Evolutionary conservation across 2,113 vertebrate species (phyloP).

Genomic region (Hippocampus comes): DNA sequence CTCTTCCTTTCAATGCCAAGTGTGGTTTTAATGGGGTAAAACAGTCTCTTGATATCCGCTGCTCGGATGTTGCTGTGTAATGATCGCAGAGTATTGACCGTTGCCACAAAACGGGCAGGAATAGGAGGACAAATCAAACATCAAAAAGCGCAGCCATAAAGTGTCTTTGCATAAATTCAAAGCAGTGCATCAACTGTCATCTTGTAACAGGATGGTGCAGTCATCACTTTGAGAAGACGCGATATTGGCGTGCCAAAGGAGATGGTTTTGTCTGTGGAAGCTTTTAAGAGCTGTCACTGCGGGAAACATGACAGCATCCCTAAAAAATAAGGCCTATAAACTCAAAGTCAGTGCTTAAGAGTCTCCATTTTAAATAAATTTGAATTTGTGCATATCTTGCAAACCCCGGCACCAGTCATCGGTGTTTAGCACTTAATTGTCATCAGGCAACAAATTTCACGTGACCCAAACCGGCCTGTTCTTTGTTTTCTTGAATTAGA

Average conservation of each 20-base stretch:
- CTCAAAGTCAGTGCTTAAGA: conserved; percentile 67
- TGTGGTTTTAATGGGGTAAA: conserved; percentile 51
- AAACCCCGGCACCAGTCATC: conserved; percentile 45
- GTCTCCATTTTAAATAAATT: conserved; percentile 41
- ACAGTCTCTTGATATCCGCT: conserved; percentile 54
- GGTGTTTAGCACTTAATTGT: conserved; percentile 57
- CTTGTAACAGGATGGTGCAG: conserved; percentile 68
- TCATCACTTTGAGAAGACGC: conserved; percentile 57
- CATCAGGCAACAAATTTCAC: conserved; percentile 47
- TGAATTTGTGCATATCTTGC: conserved; percentile 33
- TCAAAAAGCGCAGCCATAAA: conserved; percentile 48
- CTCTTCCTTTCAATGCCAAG: conserved; percentile 49
- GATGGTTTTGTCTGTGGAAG: conserved; percentile 56
- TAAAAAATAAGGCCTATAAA: conserved; percentile 70
- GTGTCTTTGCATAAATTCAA: conserved; percentile 54
- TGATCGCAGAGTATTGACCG: conserved; percentile 61
- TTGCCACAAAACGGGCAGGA: conserved; percentile 34
- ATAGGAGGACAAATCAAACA: conserved; percentile 60
- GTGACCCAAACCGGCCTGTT: conserved; percentile 51
- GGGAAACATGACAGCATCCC: conserved; percentile 55
- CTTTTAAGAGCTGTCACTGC: conserved; percentile 67
- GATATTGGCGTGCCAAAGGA: conserved; percentile 57
- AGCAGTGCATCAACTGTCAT: conserved; percentile 63
- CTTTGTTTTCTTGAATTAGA: conserved; percentile 58
- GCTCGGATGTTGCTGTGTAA: conserved; percentile 53